Evolutionary conservation across 2,888 invertebrate genomes (phyloP).

Genomic region (Tromatobia lineatoria): DNA sequence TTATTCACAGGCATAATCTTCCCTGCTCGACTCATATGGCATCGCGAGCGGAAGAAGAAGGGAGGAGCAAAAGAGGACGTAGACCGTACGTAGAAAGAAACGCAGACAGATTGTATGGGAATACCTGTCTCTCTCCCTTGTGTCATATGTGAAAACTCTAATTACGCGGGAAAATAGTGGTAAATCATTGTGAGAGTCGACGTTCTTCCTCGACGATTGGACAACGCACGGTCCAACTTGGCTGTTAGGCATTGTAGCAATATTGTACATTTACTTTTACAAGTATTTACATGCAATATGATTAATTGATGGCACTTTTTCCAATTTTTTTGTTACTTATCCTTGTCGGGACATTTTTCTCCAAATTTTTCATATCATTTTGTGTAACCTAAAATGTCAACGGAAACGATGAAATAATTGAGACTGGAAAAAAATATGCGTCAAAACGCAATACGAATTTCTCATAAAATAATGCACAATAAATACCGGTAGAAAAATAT

Average conservation of each 20-base stretch:
- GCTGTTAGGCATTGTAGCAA: slow-evolving; percentile 6
- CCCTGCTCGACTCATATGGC: slow-evolving; percentile 20
- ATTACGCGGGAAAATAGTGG: slow-evolving; percentile 68
- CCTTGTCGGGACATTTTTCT: too few relatives aligned
- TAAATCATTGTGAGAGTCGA: slow-evolving; percentile 70
- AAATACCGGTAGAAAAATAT: too few relatives aligned
- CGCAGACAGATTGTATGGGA: slow-evolving; percentile 33
- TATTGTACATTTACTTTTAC: neutral
- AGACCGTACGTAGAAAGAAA: slow-evolving; percentile 50
- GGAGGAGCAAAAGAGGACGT: slow-evolving; percentile 22
- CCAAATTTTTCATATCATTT: too few relatives aligned
- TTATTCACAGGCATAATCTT: slow-evolving; percentile 69
- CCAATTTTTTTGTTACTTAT: too few relatives aligned
- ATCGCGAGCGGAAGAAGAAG: slow-evolving; percentile 52
- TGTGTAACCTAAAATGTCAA: too few relatives aligned
- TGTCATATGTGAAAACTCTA: slow-evolving; percentile 69
- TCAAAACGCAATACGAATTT: too few relatives aligned
- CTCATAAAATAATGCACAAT: too few relatives aligned
- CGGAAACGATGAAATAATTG: too few relatives aligned
- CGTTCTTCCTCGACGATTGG: slow-evolving; percentile 47
- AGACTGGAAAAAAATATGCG: too few relatives aligned
- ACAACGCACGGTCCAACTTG: slow-evolving; percentile 38
- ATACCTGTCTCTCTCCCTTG: slow-evolving; percentile 41
- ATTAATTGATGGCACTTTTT: neutral
- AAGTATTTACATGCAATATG: neutral